Evolutionary conservation across 1,140 invertebrate genomes (phyloP), one percentile per base, ranked within the genome.

Genomic region (Lepidurus apus): DNA sequence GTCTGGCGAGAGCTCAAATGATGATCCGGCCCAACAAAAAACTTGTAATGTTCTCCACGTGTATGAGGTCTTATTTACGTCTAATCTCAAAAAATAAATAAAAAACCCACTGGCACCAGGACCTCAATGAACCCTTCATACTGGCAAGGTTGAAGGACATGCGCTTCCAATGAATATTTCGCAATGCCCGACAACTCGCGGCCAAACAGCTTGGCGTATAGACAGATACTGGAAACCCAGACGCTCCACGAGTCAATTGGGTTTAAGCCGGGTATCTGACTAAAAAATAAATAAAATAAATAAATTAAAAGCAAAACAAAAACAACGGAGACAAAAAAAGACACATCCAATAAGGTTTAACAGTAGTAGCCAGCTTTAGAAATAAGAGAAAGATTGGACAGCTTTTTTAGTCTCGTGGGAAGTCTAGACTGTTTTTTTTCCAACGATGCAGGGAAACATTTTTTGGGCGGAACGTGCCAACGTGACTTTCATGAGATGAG

Each of bases 361-460:
- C 53, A 13, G 21, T 13, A 65, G 21, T 65, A 65, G 13, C 53
- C 53, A 65, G 21, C 21, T n/a, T n/a, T n/a, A 65, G 21, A 47
- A 47, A 47, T 2, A 47, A 47, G 4, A 47, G 45, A 47, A 13
- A 65, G 21, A 65, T 65, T 65, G 53, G 53, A 65, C 53, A 65
- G 53, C n/a, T 65, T 8, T 65, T 13, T 65, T 65, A 34, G 10
- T 65, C 53, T 65, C 53, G 53, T n/a, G 13, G 7, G 53, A 11
- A 65, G 53, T 65, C 53, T 65, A 65, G 53, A 65, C 53, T 65
- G 53, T 65, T 65, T 65, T 47, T 47, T 65, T 65, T 65, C 53
- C 21, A 65, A 65, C 53, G 17, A 65, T 17, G 8, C 8, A 65
- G 17, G 13, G 53, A 65, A 65, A 65, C 53, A 65, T 65, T 65